A percentile compares a stretch with the other conserved stretches of the same genome.
phyloP scores from a whole-genome alignment of 2,797 vertebrate genomes.

The Borostomias antarcticus region DNA sequence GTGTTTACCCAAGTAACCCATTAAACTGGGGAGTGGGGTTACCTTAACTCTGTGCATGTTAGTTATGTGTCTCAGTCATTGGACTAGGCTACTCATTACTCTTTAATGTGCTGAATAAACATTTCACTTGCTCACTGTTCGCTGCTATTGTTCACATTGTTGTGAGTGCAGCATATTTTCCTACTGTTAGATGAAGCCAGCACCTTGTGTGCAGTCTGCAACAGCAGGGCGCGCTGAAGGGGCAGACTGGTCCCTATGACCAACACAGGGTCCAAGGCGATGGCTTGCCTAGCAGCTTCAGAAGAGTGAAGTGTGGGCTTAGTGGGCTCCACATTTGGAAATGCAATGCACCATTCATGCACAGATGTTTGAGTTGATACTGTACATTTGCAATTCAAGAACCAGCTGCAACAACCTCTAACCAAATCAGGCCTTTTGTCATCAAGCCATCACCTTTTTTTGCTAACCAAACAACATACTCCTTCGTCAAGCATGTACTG shows the following conservation, averaged over 20 bases:
- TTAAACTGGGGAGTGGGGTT: slow-evolving; percentile 63
- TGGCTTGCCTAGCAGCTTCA: not conserved
- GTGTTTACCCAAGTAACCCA: slow-evolving; percentile 73
- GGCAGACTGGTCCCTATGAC: not conserved
- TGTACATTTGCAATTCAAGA: too few relatives aligned
- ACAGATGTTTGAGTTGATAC: too few relatives aligned
- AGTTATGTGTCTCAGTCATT: slow-evolving; percentile 72
- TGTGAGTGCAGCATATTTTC: slow-evolving; percentile 76
- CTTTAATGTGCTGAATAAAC: slow-evolving; percentile 82
- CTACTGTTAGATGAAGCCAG: slow-evolving; percentile 58
- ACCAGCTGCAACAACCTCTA: too few relatives aligned
- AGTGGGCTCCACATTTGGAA: not conserved
- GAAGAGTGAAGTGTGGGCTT: not conserved
- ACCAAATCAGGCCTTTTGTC: too few relatives aligned
- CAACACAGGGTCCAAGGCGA: not conserved
- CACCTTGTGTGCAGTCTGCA: slow-evolving; percentile 47
- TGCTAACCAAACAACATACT: too few relatives aligned
- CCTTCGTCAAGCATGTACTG: too few relatives aligned
- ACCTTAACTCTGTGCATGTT: slow-evolving; percentile 65
- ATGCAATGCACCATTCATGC: too few relatives aligned
- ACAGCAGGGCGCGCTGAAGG: slow-evolving; percentile 43
- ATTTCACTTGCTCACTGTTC: slow-evolving; percentile 64
- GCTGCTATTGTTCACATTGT: slow-evolving; percentile 75
- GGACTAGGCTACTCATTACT: slow-evolving; percentile 73
- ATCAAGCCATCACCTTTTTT: too few relatives aligned